Evolutionary conservation across 2,113 vertebrate genomes (phyloP).

Genomic region (Psittacus erithacus): DNA sequence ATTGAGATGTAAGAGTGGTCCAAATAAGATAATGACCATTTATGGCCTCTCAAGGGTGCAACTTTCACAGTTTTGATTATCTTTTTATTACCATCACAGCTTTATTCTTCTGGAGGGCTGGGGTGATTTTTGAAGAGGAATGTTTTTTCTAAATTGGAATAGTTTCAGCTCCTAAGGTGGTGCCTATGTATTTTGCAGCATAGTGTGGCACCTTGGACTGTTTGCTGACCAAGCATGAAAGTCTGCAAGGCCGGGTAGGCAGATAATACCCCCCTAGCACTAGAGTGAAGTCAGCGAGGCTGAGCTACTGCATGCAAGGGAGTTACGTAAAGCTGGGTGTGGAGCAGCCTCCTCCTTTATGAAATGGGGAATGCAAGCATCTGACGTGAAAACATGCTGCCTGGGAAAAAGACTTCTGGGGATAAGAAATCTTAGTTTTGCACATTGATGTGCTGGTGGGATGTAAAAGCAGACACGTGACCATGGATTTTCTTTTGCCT

Average conservation of each 20-base stretch:
- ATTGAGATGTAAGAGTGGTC: background rate
- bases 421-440: background rate
- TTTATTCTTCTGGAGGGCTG: background rate
- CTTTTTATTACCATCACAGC: background rate
- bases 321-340: conserved; percentile 33
- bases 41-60: background rate
- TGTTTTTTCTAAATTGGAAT: background rate
- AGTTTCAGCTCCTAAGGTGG: background rate
- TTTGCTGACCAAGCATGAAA: background rate
- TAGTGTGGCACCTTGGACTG: background rate
- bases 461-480: background rate
- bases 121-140: background rate
- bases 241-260: background rate
- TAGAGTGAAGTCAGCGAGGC: background rate
- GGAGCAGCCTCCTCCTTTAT: background rate
- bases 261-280: background rate
- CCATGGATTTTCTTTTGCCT: background rate
- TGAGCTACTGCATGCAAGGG: background rate
- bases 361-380: background rate
- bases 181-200: background rate
- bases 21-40: background rate
- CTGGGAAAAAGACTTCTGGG: background rate
- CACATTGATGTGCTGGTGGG: background rate
- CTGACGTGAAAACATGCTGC: background rate
- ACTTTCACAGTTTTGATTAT: background rate